Conservation (phyloP, 2,113 vertebrate species). For the Pungitius pungitius region DNA sequence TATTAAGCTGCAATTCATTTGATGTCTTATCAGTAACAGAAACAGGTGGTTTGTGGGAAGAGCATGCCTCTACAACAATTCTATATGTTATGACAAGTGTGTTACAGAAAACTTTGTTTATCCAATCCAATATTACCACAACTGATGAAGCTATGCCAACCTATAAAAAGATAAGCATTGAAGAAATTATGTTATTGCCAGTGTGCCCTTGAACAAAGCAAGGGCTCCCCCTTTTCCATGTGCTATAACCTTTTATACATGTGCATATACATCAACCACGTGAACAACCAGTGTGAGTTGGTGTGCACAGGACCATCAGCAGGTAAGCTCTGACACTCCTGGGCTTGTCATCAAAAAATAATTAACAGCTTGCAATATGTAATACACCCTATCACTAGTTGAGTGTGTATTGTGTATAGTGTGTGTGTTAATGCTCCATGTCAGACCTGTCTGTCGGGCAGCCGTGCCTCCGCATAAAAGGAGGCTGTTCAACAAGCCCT, state of each 20-base stretch:
- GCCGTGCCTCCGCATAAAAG: constrained; percentile 61
- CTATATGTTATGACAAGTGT: too few species aligned
- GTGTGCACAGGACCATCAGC: constrained; percentile 12
- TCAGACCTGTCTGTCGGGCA: constrained; percentile 55
- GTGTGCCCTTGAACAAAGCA: constrained; percentile 1
- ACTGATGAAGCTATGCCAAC: not conserved
- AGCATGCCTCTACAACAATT: too few species aligned
- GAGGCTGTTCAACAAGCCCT: constrained; percentile 53
- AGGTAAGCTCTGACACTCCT: constrained; percentile 44
- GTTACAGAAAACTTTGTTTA: not conserved
- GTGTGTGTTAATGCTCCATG: constrained; percentile 49
- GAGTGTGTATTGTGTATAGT: constrained; percentile 26
- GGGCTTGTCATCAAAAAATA: constrained; percentile 62
- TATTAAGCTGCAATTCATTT: not conserved
- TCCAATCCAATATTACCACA: not conserved
- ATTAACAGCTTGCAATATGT: constrained; percentile 67
- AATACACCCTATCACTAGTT: constrained; percentile 44
- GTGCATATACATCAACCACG: not conserved
- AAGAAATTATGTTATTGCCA: not conserved
- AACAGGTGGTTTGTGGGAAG: too few species aligned
- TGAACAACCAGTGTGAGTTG: not conserved
- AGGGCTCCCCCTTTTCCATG: not conserved
- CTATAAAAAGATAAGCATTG: not conserved
- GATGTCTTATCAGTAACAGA: not conserved
- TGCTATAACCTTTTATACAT: not conserved